Base-by-base conservation (phyloP, 2,797 vertebrate species). In the Notoglanidium macrostoma region DNA sequence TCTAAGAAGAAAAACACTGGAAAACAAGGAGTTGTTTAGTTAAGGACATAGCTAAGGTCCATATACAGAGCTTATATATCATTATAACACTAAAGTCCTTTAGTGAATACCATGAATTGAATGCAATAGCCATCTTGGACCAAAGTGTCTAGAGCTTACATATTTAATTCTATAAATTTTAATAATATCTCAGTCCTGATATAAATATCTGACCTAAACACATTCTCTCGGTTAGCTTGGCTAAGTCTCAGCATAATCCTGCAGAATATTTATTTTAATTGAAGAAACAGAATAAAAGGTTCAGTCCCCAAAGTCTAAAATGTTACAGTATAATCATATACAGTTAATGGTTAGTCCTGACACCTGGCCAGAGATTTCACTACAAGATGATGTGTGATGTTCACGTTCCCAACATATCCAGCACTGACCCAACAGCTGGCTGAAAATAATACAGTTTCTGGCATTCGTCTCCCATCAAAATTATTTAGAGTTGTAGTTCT, bases 291-390 rank as follows among this genome's bases (percentile, higher is more conserved):
- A 55, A 85, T 51, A 14, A n/a, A 14, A 74, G 12, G 26, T 87
- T 84, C 2, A 26, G 26, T 49, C 17, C 26, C 32, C 35, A 10
- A 12, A 46, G 14, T n/a, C 12, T 17, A 46, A n/a, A 83, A 89
- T 87, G 83, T 92, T 84, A 72, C 90, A 91, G 63, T 35, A 54
- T 54, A 83, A 23, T 68, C 21, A 14, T 46, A 81, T 83, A 68
- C 46, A 54, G 92, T 91, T 88, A 89, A 89, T 80, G 91, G 91
- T 89, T 92, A 87, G 90, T 92, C 87, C 87, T 61, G 90, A 92
- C 95, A 95, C 93, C 94, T 95, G 94, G 92, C 93, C 91, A 90
- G 89, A 94, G 89, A 90, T 91, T 91, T 92, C 92, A 92, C 70
- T 77, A 59, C 72, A 76, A 61, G 86, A 84, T 77, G 73, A 84